A percentile compares a stretch with the other conserved stretches of the same genome.
These are phyloP conservation scores for Heliconius congener DNA, from an alignment of 1,140 invertebrate species.

Conservation along the genomic window DNA sequence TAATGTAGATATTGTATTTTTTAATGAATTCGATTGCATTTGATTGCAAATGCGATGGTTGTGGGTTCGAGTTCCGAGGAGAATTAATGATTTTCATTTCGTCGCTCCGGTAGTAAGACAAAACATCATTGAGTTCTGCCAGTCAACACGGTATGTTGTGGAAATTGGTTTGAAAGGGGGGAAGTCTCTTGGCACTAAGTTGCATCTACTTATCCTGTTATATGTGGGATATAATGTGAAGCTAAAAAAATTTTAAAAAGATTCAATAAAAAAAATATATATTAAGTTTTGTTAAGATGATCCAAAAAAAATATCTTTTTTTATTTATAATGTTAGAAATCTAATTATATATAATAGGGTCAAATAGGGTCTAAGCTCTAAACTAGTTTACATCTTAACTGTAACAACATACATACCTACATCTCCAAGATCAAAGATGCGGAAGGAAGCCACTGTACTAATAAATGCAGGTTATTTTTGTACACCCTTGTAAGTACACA, in stretches of 20 bases:
- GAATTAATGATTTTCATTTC: background rate
- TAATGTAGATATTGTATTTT: background rate
- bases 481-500: constrained; percentile 37
- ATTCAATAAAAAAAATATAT: no score
- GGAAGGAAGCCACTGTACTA: constrained; percentile 44
- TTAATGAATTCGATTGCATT: background rate
- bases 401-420: background rate
- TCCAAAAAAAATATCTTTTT: no score
- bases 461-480: constrained; percentile 49
- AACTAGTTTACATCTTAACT: background rate
- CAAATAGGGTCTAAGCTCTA: background rate
- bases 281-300: no score
- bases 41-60: background rate
- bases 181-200: no score
- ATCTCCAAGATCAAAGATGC: constrained; percentile 39
- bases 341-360: background rate
- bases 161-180: no score
- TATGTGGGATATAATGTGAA: no score
- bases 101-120: no score
- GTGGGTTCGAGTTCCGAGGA: background rate
- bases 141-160: no score
- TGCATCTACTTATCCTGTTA: no score
- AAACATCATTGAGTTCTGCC: no score
- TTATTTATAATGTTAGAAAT: no score
- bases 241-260: no score